A percentile compares a stretch with the other conserved stretches of the same genome.
These are phyloP conservation scores for Cataglyphis hispanica DNA, from an alignment of 1,140 invertebrate genomes.

Conservation along the genomic window DNA sequence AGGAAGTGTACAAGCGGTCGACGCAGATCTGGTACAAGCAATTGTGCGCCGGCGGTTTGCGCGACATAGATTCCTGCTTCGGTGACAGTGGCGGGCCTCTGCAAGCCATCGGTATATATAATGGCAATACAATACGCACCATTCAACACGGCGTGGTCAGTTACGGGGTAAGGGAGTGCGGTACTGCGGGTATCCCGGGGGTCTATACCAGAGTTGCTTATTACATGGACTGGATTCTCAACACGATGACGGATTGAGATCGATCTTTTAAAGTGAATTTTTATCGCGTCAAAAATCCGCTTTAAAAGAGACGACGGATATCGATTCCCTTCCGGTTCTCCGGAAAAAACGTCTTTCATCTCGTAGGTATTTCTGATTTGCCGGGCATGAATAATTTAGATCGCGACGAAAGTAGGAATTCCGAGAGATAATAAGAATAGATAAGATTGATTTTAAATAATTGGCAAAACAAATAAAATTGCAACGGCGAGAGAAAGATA, in stretches of 20 bases:
- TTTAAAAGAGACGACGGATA: no score
- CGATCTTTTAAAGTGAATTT: not conserved
- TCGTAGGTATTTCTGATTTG: not conserved
- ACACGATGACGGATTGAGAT: slow-evolving; percentile 84
- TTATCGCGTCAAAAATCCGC: no score
- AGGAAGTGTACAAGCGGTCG: slow-evolving; percentile 81
- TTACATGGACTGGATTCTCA: slow-evolving; percentile 90
- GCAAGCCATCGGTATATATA: slow-evolving; percentile 73
- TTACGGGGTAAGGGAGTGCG: slow-evolving; percentile 86
- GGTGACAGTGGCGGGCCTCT: slow-evolving; percentile 88
- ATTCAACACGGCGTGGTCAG: slow-evolving; percentile 87
- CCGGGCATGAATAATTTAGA: not conserved
- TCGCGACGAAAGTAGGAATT: not conserved
- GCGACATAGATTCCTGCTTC: slow-evolving; percentile 83
- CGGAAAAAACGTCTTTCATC: not conserved
- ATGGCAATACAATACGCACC: slow-evolving; percentile 75
- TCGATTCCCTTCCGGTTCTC: not conserved
- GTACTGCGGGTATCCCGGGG: slow-evolving; percentile 87
- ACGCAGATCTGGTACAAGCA: slow-evolving; percentile 85
- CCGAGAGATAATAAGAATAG: not conserved
- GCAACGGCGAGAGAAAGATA: no score
- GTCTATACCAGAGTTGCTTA: slow-evolving; percentile 88
- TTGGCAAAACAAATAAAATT: not conserved
- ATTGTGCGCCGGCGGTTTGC: slow-evolving; percentile 88
- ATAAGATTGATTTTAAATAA: slow-evolving; percentile 1